Conservation (phyloP, 2,797 vertebrate genomes). For the Serranus cabrilla region DNA sequence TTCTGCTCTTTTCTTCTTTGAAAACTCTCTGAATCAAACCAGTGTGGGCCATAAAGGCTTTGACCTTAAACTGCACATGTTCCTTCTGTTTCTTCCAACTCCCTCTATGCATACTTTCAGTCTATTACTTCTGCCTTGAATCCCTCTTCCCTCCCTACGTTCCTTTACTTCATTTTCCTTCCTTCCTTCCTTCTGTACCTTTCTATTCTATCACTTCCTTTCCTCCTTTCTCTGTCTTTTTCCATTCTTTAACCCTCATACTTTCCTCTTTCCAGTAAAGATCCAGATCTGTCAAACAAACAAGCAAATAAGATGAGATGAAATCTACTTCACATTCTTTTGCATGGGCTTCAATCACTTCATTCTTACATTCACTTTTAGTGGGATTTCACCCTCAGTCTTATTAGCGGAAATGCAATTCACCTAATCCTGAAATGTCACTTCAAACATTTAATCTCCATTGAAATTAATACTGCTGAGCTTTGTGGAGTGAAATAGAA, state of each 20-base stretch:
- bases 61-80: background rate
- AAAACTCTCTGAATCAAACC: conserved; percentile 15
- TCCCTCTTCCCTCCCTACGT: background rate
- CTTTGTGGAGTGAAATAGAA: conserved; percentile 39
- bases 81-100: conserved; percentile 12
- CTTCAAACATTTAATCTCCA: conserved; percentile 42
- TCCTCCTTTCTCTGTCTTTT: background rate
- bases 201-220: background rate
- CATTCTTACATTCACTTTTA: conserved; percentile 29
- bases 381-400: conserved; percentile 32
- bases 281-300: conserved; percentile 3
- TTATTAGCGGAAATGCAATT: conserved; percentile 6
- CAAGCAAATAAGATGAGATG: background rate
- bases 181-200: background rate
- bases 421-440: conserved; percentile 37
- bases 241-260: background rate
- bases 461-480: conserved; percentile 61
- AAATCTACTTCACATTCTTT: conserved; percentile 28
- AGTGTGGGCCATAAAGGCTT: background rate
- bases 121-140: conserved; percentile 13
- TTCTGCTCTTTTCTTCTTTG: conserved; percentile 19
- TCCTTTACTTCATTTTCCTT: background rate
- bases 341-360: conserved; percentile 31
- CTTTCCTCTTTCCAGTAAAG: conserved; percentile 4
- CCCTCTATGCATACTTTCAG: background rate